Evolutionary conservation across 1,140 invertebrate genomes (phyloP).

Genomic region (Cydia pomonella): DNA sequence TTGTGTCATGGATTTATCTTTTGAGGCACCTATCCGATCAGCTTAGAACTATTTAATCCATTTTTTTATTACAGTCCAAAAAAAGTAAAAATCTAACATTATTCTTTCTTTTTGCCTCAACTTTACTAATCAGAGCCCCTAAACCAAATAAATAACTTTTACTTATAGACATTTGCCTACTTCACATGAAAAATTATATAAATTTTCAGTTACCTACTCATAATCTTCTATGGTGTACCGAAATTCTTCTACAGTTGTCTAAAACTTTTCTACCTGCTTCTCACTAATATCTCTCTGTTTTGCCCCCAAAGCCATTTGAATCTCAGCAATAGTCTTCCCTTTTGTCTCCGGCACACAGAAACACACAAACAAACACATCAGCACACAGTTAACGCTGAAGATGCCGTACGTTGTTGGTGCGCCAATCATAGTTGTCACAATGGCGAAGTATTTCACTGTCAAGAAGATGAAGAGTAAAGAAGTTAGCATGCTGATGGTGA

Average conservation of each 20-base stretch:
- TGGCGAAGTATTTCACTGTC: slow-evolving; percentile 81
- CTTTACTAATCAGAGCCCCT: too few species aligned
- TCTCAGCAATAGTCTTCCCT: slow-evolving; percentile 82
- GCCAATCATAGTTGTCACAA: slow-evolving; percentile 75
- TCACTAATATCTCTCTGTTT: background rate
- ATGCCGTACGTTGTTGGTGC: slow-evolving; percentile 82
- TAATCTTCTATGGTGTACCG: background rate
- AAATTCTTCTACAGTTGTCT: background rate
- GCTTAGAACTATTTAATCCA: too few species aligned
- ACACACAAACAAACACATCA: slow-evolving; percentile 77
- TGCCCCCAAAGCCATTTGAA: slow-evolving; percentile 60
- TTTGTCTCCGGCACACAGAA: slow-evolving; percentile 83
- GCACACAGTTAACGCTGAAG: slow-evolving; percentile 82
- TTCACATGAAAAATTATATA: too few species aligned
- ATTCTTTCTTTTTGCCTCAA: too few species aligned
- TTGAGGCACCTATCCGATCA: too few species aligned
- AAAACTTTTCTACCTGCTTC: background rate
- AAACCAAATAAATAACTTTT: too few species aligned
- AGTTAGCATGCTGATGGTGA: slow-evolving; percentile 59
- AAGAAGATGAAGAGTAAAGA: slow-evolving; percentile 83
- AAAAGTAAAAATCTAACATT: too few species aligned
- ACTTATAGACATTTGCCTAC: too few species aligned
- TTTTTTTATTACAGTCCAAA: too few species aligned
- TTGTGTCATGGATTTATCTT: too few species aligned
- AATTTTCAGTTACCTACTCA: too few species aligned